Base-by-base conservation (phyloP, 35 echinoderm and acorn worm genomes). In the Holothuria glaberrima region DNA sequence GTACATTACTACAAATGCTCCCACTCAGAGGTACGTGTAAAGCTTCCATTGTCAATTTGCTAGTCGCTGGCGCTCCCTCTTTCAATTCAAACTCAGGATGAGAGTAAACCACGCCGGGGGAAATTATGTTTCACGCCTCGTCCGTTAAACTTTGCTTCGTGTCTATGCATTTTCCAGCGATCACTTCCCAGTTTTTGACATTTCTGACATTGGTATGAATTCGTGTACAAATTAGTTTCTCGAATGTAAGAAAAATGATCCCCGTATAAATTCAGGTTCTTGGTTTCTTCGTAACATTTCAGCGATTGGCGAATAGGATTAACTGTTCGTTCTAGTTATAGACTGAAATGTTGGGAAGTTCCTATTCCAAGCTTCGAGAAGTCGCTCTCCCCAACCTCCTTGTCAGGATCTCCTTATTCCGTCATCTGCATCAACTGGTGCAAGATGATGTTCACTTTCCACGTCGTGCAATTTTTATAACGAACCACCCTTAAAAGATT, bases 21-120 rank as follows among this genome's bases (percentile, higher is more conserved):
- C 60, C 57, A 31, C 82, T 86, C 4, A 86, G 58, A 6, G 57
- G 58, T 18, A 86, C 31, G 60, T 86, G 82, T 41, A 10, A 30
- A 29, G 58, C 25, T 32, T 73, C 69, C 26, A 29, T 34, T 17
- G 69, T 35, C 9, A 73, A 16, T 33, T 73, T 73, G 41, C 27
- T 73, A 12, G 5, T 33, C 30, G 12, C 69, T 61, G 58, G n/a
- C 16, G 58, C 16, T 73, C 41, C 25, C 21, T 6, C 45, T 25
- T 48, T 34, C 20, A 73, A 73, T 13, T 29, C 48, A 9, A 86
- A 57, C 22, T 45, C 52, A 13, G 54, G 57, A 63, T 87, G 90
- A 3, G n/a, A 35, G 62, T 62, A 30, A 57, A 61, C 63, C 17
- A n/a, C n/a, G n/a, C n/a, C 89, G 82, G 32, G 93, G 89, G 31